Base-by-base conservation (phyloP, 2,113 vertebrate genomes). In the Catharus bicknelli region DNA sequence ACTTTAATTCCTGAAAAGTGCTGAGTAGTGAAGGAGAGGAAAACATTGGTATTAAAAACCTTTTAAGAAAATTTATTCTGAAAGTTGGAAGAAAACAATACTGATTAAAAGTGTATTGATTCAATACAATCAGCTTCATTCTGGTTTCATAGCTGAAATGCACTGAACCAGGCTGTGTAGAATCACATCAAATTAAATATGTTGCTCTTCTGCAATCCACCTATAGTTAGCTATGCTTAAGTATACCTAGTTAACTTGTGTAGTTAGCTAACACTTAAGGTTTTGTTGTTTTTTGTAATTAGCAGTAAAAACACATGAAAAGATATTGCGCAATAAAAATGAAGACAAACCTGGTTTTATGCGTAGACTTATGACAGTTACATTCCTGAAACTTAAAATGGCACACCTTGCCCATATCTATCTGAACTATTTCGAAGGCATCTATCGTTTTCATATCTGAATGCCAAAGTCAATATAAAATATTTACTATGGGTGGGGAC, bases 401-500 rank as follows among this genome's bases (percentile, higher is more conserved):
- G 43, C 86, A 95, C 79, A 68, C 88, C 78, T 91, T 86, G n/a
- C 30, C 19, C 59, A 2, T 86, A 73, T 36, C 63, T 93, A 59
- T 53, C 69, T 85, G 63, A 92, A 83, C 55, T 96, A 88, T 48
- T 96, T 95, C 55, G 68, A 77, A 90, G 58, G 55, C 77, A 94
- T 80, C 87, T 96, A 76, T 74, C 4, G 0, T 75, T 86, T 94
- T 90, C 81, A 32, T 73, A 88, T 93, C 75, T 86, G 40, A 96
- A 76, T 86, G 73, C 54, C 90, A 93, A 95, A 92, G 88, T 93
- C 90, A 95, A 80, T 66, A 66, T 66, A 73, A 91, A 86, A 90
- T 94, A 72, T 96, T 96, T 95, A 80, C 63, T 59, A 45, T 90
- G 90, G 95, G 95, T 91, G 81, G 68, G 66, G 55, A 95, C 32